Conservation (phyloP, 2,113 vertebrate genomes). For the Neotoma lepida region DNA sequence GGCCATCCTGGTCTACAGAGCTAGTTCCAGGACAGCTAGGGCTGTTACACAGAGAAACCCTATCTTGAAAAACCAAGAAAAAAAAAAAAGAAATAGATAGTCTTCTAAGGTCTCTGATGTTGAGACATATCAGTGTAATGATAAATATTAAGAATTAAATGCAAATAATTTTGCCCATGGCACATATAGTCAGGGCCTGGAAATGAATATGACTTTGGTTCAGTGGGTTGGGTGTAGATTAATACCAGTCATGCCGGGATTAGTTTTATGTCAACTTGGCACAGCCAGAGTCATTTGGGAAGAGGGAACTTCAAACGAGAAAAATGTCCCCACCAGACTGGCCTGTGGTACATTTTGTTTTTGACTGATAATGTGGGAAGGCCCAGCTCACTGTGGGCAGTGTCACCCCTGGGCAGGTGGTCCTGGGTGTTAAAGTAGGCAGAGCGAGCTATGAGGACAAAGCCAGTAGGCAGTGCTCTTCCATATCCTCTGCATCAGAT, state of each 20-base stretch:
- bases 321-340: not conserved
- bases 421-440: not conserved
- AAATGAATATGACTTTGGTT: not conserved
- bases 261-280: not conserved
- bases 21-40: no score
- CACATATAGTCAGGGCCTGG: not conserved
- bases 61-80: no score
- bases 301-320: not conserved
- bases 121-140: not conserved
- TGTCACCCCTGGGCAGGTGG: not conserved
- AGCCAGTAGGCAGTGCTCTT: not conserved
- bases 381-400: not conserved
- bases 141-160: constrained; percentile 1
- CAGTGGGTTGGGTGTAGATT: not conserved
- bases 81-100: not conserved
- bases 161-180: not conserved
- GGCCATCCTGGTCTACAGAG: no score
- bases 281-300: not conserved
- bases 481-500: not conserved
- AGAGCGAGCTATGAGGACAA: not conserved
- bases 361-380: not conserved
- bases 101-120: not conserved
- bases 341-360: not conserved
- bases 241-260: not conserved
- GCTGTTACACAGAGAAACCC: no score